Evolutionary conservation across 2,797 vertebrate species (phyloP).

Genomic region (Muraenolepis orangiensis): DNA sequence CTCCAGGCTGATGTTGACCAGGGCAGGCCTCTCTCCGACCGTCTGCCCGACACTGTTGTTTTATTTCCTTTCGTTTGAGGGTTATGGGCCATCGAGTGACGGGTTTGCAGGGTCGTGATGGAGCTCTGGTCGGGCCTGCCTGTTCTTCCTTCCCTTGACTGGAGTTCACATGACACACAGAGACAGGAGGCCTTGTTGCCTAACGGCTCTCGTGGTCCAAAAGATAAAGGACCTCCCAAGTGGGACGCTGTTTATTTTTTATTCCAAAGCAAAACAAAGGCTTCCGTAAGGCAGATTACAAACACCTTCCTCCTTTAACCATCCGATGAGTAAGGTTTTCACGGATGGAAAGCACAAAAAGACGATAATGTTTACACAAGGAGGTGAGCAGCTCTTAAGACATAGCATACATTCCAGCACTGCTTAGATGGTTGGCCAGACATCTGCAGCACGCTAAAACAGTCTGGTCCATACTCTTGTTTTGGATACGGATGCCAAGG

Average conservation of each 20-base stretch:
- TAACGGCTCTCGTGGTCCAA: too few species aligned
- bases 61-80: conserved; percentile 1
- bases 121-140: conserved; percentile 25
- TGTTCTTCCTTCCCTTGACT: conserved; percentile 29
- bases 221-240: neutral
- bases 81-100: conserved; percentile 55
- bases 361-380: neutral
- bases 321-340: neutral
- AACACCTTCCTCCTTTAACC: neutral
- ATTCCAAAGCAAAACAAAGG: neutral
- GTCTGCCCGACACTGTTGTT: neutral
- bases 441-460: neutral
- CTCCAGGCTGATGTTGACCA: conserved; percentile 31
- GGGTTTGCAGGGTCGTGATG: conserved; percentile 40
- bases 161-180: conserved; percentile 17
- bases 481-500: neutral
- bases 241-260: neutral
- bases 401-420: conserved; percentile 26
- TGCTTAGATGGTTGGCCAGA: neutral
- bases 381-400: conserved; percentile 9
- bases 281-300: neutral
- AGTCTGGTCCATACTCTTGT: neutral
- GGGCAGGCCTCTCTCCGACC: neutral
- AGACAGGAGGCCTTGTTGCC: too few species aligned
- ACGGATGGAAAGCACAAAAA: neutral